These are phyloP conservation scores for Notothenia coriiceps DNA, from an alignment of 2,113 vertebrate species.

Conservation along the genomic window DNA sequence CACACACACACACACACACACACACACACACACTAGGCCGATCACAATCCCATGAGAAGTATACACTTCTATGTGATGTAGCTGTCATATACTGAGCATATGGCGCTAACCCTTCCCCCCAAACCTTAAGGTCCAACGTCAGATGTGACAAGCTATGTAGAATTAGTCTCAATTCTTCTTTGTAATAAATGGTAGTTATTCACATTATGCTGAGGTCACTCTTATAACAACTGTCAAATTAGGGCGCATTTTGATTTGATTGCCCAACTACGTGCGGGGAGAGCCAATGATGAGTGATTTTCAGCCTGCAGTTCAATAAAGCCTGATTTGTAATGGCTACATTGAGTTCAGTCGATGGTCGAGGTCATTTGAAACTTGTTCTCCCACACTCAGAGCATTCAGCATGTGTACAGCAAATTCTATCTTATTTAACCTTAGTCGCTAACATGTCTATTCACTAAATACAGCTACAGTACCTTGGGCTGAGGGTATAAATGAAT, in stretches of 20 bases:
- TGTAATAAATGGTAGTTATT: constrained; percentile 75
- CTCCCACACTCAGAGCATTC: constrained; percentile 21
- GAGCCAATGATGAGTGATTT: constrained; percentile 65
- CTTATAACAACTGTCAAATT: constrained; percentile 79
- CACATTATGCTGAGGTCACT: constrained; percentile 77
- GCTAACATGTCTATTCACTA: constrained; percentile 30
- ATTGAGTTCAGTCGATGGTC: constrained; percentile 64
- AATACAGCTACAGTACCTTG: constrained; percentile 3
- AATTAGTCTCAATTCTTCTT: constrained; percentile 79
- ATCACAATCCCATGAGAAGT: constrained; percentile 63
- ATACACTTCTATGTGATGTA: constrained; percentile 72
- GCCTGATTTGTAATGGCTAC: constrained; percentile 71
- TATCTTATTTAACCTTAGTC: constrained; percentile 36
- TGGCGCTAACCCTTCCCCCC: constrained; percentile 63
- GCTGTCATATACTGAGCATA: constrained; percentile 78
- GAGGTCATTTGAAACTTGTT: constrained; percentile 66
- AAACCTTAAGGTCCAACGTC: constrained; percentile 69
- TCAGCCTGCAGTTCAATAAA: constrained; percentile 70
- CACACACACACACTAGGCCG: constrained; percentile 16
- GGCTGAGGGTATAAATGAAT: constrained; percentile 1
- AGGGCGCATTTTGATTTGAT: constrained; percentile 75
- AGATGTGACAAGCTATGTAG: constrained; percentile 74
- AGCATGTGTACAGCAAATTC: constrained; percentile 23
- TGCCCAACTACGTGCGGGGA: constrained; percentile 53
- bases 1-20: constrained; percentile 27